phyloP scores from a whole-genome alignment of 53 echinoderm and acorn worm species.

The Hippasteria phrygiana region DNA sequence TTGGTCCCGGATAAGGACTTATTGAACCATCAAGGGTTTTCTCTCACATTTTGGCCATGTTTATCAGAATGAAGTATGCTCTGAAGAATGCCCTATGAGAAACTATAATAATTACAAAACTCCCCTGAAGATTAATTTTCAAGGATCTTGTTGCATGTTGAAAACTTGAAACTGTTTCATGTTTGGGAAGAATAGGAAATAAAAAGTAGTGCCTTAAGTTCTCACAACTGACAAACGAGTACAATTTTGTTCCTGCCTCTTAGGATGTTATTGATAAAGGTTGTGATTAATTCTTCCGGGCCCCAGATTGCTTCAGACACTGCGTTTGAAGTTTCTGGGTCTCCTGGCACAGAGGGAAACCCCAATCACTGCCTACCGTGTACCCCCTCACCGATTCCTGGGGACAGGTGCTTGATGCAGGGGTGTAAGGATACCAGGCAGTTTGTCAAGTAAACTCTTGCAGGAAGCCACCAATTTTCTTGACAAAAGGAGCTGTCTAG shows the following conservation, averaged over 20 bases:
- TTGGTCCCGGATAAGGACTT: too few relatives aligned
- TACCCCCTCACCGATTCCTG: background rate
- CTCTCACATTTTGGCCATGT: too few relatives aligned
- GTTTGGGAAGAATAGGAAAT: background rate
- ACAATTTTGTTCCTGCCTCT: background rate
- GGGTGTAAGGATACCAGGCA: background rate
- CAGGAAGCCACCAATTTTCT: background rate
- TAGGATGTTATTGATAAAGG: slow-evolving; percentile 52
- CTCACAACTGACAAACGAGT: background rate
- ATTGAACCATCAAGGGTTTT: too few relatives aligned
- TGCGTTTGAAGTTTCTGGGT: slow-evolving; percentile 11
- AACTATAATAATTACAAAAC: too few relatives aligned
- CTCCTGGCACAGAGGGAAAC: background rate
- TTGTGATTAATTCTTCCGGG: slow-evolving; percentile 54
- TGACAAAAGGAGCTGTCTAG: background rate
- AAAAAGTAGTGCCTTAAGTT: background rate
- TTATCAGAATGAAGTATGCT: too few relatives aligned
- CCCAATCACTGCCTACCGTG: too few relatives aligned
- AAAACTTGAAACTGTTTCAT: too few relatives aligned
- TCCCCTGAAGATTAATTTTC: too few relatives aligned
- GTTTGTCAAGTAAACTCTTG: background rate
- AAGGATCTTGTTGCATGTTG: too few relatives aligned
- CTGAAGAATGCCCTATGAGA: too few relatives aligned
- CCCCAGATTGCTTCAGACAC: background rate
- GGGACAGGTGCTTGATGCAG: background rate